These are phyloP conservation scores for Xestia ashworthii DNA, from an alignment of 2,888 invertebrate genomes.

Conservation along the genomic window DNA sequence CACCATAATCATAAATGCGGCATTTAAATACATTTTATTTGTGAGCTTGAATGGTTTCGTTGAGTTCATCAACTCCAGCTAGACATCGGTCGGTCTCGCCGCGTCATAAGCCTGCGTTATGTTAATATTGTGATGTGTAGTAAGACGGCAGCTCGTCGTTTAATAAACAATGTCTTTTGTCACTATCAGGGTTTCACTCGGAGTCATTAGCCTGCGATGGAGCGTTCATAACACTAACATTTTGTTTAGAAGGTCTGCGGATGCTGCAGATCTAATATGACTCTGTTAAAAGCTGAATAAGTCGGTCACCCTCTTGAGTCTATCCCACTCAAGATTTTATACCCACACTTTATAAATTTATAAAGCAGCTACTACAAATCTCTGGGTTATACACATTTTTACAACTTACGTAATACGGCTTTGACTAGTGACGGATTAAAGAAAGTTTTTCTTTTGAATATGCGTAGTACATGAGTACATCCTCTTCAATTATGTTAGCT, in stretches of 20 bases:
- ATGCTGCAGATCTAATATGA: neutral
- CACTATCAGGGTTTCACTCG: slow-evolving; percentile 11
- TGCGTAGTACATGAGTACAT: neutral
- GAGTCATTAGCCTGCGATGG: slow-evolving; percentile 7
- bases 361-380: neutral
- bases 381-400: neutral
- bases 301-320: neutral
- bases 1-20: neutral
- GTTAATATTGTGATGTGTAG: slow-evolving; percentile 9
- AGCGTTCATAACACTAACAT: neutral
- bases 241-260: neutral
- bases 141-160: slow-evolving; percentile 9
- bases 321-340: neutral
- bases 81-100: no score
- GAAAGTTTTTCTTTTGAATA: neutral
- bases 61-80: slow-evolving; percentile 6
- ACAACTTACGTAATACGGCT: slow-evolving; percentile 3
- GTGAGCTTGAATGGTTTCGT: slow-evolving; percentile 9
- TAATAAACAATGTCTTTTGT: slow-evolving; percentile 5
- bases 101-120: neutral
- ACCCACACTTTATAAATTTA: neutral
- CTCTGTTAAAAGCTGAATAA: neutral
- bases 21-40: neutral
- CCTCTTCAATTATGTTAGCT: neutral
- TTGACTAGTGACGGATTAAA: neutral